A percentile compares a stretch with the other conserved stretches of the same genome.
Conservation (phyloP, 2,113 vertebrate species). For the Carassius carassius region DNA sequence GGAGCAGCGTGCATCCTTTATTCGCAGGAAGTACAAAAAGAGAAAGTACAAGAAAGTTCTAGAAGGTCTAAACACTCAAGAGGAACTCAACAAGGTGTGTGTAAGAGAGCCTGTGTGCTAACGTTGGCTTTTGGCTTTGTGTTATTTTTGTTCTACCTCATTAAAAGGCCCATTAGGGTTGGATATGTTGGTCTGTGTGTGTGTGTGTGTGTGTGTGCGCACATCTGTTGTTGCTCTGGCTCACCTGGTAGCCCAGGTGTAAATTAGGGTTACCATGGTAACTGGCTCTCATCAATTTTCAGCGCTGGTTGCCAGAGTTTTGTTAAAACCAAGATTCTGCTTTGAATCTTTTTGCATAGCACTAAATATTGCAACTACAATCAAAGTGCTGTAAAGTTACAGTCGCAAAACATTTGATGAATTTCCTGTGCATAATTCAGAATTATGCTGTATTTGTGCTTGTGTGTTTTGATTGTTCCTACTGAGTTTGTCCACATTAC, state of each 20-base stretch:
- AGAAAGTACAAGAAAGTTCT: conserved; percentile 82
- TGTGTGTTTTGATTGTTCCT: conserved; percentile 9
- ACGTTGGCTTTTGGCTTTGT: conserved; percentile 43
- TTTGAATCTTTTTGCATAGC: conserved; percentile 18
- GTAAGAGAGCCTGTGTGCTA: conserved; percentile 39
- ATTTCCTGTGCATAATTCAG: not conserved
- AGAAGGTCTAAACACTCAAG: conserved; percentile 73
- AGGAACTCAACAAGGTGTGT: conserved; percentile 87
- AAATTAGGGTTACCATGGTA: conserved; percentile 51
- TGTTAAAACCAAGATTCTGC: conserved; percentile 52
- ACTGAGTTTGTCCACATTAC: conserved; percentile 27
- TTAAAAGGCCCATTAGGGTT: conserved; percentile 53
- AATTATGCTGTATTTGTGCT: not conserved
- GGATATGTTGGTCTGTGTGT: not conserved
- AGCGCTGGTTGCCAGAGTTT: conserved; percentile 39
- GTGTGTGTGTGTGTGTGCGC: conserved; percentile 52
- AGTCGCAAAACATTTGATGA: not conserved
- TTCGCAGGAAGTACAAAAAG: conserved; percentile 92
- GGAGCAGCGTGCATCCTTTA: conserved; percentile 85
- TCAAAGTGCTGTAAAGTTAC: not conserved
- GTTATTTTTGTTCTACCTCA: conserved; percentile 49
- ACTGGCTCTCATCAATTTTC: conserved; percentile 35
- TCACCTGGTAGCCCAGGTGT: conserved; percentile 53
- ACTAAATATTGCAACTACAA: not conserved
- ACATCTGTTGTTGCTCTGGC: conserved; percentile 39